Evolutionary conservation across 2,888 invertebrate species (phyloP), one percentile per base, ranked within the genome.

Genomic region (Monopis laevigella): DNA sequence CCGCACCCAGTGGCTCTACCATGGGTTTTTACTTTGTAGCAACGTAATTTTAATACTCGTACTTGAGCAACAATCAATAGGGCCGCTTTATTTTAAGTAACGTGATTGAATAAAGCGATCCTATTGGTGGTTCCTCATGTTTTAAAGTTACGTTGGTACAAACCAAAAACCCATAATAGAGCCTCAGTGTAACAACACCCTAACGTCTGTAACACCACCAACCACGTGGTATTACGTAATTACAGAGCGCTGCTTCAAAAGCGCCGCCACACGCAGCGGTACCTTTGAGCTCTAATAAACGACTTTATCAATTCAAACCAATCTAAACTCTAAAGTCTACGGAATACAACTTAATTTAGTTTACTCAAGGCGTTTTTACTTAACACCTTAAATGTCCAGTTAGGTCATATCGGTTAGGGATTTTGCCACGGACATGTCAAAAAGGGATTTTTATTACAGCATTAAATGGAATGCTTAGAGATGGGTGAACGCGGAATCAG

Each of bases 381-480:
- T 77, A 78, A 78, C 78, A 75, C 78, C 73, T 78, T 75, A 70
- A 59, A 56, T 59, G 63, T 65, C 65, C 67, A 72, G 11, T 67
- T 66, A 69, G 71, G 68, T 70, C 69, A 65, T 77, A 78, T 77
- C 74, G 67, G 78, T 75, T 73, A 74, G 71, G 74, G 77, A 71
- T 81, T 80, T 78, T 81, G 81, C 80, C 81, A 78, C 70, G 78
- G 80, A 75, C 74, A 70, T 75, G 81, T 82, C 82, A 82, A 82
- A 74, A 81, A 77, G 73, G 66, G 73, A 67, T 75, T 77, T 40
- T 82, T 80, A 81, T 80, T 69, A 67, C 66, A 59, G 68, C 74
- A 78, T 21, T 36, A 36, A 36, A 36, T 36, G 24, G 24, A 10
- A 24, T n/a, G n/a, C n/a, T n/a, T n/a, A n/a, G n/a, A n/a, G n/a